Base-by-base conservation (phyloP, 2,888 invertebrate species). In the Pseudococcus longispinus region DNA sequence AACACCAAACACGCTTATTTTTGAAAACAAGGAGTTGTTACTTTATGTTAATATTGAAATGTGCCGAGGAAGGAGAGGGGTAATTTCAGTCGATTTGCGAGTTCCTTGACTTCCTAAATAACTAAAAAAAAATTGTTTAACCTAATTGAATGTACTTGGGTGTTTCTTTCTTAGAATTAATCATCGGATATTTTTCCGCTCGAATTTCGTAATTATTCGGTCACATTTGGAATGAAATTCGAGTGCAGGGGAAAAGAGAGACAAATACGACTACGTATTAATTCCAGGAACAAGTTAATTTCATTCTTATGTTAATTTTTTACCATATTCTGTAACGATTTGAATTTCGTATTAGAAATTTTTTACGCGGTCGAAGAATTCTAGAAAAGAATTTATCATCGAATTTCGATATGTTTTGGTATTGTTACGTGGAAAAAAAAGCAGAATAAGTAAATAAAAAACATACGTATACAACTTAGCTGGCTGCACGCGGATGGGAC, bases 241-340 rank as follows among this genome's bases (percentile, higher is more conserved):
- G 51, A n/a, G n/a, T 4, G 3, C 5, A n/a, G 51, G 51, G 60
- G 4, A 8, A 55, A 23, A 11, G 23, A 60, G 20, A 23, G 9
- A 9, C 9, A 2, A 11, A 20, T 15, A 23, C 11, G 8, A 23
- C 29, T 29, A 29, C 70, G 29, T 29, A 29, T 70, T 70, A 29
- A 29, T 70, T 70, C 70, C 29, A 0, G 8, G 70, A 70, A 70
- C 15, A 2, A 11, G 15, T 70, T 70, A 70, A 70, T 70, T 29
- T 70, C 70, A 29, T 70, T 70, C 29, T 15, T 70, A 70, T 70
- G 32, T 0, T 70, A 70, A 70, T 70, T 70, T 65, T 70, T 70
- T 15, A 70, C 18, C n/a, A n/a, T n/a, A n/a, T 29, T 29, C 18
- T 1, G 13, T 29, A 6, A 11, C 26, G 8, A 29, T 70, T 70